Conservation (phyloP, 2,797 vertebrate species). For the Catharus ustulatus region DNA sequence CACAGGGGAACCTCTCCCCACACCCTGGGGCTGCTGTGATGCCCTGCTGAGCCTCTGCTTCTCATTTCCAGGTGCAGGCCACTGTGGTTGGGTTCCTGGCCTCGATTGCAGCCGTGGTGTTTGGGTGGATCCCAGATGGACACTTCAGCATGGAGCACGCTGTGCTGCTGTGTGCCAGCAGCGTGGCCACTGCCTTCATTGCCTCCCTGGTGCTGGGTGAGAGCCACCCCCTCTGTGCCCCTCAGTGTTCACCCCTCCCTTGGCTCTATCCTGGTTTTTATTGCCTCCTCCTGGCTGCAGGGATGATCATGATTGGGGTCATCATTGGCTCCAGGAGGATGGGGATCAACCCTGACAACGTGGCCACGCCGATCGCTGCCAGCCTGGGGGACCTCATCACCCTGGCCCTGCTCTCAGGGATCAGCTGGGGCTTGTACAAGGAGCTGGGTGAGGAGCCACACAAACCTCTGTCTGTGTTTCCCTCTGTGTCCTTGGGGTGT, state of each 20-base stretch:
- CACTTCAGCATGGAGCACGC: conserved; percentile 91
- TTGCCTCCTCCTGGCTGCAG: conserved; percentile 58
- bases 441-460: conserved; percentile 83
- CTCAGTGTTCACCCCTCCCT: neutral
- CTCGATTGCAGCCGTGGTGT: conserved; percentile 93
- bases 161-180: conserved; percentile 94
- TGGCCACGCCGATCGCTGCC: conserved; percentile 96
- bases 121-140: conserved; percentile 97
- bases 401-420: conserved; percentile 92
- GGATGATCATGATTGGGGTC: conserved; percentile 97
- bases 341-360: conserved; percentile 97
- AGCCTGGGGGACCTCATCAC: conserved; percentile 97
- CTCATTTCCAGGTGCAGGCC: conserved; percentile 88
- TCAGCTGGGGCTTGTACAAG: conserved; percentile 94
- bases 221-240: neutral
- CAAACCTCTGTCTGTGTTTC: neutral
- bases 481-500: neutral
- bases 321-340: conserved; percentile 94
- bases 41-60: neutral
- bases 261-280: neutral
- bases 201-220: conserved; percentile 93
- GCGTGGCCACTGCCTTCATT: conserved; percentile 96
- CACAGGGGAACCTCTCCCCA: neutral
- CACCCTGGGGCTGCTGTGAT: accelerated
- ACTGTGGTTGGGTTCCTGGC: conserved; percentile 98